phyloP scores from a whole-genome alignment of 2,797 vertebrate genomes.

The Lithobates sylvaticus region DNA sequence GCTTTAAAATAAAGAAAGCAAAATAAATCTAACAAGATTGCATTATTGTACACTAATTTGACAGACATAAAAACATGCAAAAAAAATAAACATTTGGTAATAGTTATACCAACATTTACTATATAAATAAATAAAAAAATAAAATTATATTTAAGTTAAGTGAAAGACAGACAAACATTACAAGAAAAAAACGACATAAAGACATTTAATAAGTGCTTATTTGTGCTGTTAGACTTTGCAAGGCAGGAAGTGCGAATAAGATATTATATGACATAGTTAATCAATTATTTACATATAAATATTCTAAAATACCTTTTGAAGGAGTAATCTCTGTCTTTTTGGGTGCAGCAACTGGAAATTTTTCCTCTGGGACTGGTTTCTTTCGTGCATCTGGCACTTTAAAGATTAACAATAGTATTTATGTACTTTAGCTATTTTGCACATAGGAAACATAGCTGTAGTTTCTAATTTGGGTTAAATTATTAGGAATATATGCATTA shows the following conservation, averaged over 20 bases:
- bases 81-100: not conserved
- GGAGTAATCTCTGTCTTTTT: conserved; percentile 67
- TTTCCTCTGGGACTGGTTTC: conserved; percentile 66
- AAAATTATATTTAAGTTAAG: not conserved
- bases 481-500: too few relatives aligned
- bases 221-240: not conserved
- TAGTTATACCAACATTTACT: not conserved
- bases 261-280: not conserved
- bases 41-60: not conserved
- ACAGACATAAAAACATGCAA: too few relatives aligned
- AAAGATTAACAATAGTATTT: conserved; percentile 65
- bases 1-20: not conserved
- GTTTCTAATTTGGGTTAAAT: too few relatives aligned
- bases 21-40: not conserved
- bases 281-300: not conserved
- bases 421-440: not conserved
- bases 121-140: not conserved
- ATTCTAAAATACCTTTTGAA: conserved; percentile 67
- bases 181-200: not conserved
- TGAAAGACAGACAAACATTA: not conserved
- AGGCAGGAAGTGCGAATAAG: not conserved
- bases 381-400: conserved; percentile 75
- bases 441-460: not conserved
- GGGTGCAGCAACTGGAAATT: conserved; percentile 62
- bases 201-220: not conserved